Evolutionary conservation across 23 tunicate genomes (phyloP).

Genomic region (Aplidium turbinatum): DNA sequence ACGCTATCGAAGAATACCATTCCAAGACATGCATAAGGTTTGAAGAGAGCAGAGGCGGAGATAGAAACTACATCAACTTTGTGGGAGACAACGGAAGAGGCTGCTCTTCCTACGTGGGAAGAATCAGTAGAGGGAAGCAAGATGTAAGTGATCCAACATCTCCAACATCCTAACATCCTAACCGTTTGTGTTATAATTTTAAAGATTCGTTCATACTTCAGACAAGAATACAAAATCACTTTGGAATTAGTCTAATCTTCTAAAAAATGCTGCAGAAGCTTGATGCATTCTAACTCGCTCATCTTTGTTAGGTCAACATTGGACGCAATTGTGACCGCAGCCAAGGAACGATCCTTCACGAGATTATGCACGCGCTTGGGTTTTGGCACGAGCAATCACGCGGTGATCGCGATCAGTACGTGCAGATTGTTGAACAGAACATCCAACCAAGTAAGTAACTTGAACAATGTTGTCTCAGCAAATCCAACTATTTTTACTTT

Average conservation of each 20-base stretch:
- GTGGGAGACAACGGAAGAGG: constrained; percentile 12
- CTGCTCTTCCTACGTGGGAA: constrained; percentile 69
- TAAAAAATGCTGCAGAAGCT: no score
- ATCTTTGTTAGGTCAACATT: constrained; percentile 3
- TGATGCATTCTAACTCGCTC: not conserved
- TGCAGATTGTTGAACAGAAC: constrained; percentile 1
- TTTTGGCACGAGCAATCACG: constrained; percentile 36
- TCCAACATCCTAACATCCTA: not conserved
- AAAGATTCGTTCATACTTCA: no score
- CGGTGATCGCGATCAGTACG: constrained; percentile 22
- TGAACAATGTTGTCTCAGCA: not conserved
- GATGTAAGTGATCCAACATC: constrained; percentile 27
- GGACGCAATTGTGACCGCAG: constrained; percentile 18
- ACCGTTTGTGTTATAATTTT: no score
- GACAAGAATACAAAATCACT: no score
- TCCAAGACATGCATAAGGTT: constrained; percentile 57
- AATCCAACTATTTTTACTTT: not conserved
- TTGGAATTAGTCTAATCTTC: no score
- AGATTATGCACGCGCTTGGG: constrained; percentile 38
- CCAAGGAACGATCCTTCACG: constrained; percentile 24
- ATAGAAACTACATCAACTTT: constrained; percentile 42
- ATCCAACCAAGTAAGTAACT: constrained; percentile 2
- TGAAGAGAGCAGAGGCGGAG: not conserved
- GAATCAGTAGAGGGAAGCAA: constrained; percentile 36
- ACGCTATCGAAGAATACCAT: constrained; percentile 33